Conservation (phyloP, 2,888 invertebrate species). For the Plebejus argus region DNA sequence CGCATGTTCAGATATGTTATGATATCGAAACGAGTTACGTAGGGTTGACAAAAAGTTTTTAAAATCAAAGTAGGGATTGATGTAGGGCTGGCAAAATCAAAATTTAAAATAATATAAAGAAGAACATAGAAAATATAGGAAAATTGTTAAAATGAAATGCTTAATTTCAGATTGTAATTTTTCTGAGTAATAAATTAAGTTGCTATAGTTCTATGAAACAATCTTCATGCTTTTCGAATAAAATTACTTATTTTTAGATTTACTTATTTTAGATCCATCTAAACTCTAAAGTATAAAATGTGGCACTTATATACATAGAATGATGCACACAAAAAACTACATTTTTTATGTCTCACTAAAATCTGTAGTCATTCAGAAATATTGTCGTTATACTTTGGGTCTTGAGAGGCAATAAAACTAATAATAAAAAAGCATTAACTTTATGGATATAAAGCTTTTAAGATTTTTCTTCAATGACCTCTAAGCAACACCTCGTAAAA, state of each 20-base stretch:
- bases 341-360: not conserved
- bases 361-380: slow-evolving; percentile 2
- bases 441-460: slow-evolving; percentile 7
- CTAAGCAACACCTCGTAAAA: not conserved
- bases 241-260: not conserved
- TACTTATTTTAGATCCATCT: not conserved
- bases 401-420: not conserved
- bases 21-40: slow-evolving; percentile 4
- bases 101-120: too few species aligned
- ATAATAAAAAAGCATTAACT: slow-evolving; percentile 3
- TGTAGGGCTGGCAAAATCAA: not conserved
- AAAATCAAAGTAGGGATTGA: not conserved
- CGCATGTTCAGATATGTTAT: slow-evolving; percentile 16
- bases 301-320: not conserved
- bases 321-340: not conserved
- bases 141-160: too few species aligned
- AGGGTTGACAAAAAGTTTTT: not conserved
- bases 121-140: too few species aligned
- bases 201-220: not conserved
- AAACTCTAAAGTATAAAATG: not conserved
- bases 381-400: not conserved
- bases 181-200: too few species aligned
- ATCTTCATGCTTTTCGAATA: not conserved
- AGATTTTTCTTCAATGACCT: not conserved
- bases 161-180: too few species aligned